phyloP scores from a whole-genome alignment of 2,113 vertebrate genomes.

The Regulus satrapa region DNA sequence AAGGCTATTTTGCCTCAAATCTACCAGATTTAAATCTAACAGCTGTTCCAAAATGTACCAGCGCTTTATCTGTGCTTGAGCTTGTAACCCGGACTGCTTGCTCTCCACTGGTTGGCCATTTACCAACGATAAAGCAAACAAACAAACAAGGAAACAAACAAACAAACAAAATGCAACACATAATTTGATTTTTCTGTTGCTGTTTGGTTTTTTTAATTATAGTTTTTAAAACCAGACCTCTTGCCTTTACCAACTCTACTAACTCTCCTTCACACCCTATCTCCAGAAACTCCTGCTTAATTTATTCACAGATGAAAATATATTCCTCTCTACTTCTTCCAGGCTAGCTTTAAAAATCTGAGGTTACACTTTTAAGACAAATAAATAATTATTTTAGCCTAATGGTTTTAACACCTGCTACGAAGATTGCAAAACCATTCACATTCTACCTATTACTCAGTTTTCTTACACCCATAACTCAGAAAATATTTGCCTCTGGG shows the following conservation, averaged over 20 bases:
- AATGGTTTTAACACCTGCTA: constrained; percentile 24
- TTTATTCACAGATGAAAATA: not conserved
- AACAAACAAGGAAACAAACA: not conserved
- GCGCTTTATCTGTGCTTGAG: not conserved
- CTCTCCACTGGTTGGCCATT: constrained; percentile 15
- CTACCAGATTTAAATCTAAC: not conserved
- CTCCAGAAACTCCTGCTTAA: not conserved
- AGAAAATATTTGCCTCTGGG: constrained; percentile 46
- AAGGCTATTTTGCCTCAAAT: not conserved
- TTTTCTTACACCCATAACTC: constrained; percentile 23
- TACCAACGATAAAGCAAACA: constrained; percentile 17
- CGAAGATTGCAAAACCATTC: constrained; percentile 39
- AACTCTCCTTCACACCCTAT: not conserved
- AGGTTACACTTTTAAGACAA: constrained; percentile 21
- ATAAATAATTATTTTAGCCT: constrained; percentile 48
- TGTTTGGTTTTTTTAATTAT: not conserved
- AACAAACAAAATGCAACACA: not conserved
- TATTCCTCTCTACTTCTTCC: not conserved
- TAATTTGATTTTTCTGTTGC: not conserved
- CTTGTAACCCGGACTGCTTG: not conserved
- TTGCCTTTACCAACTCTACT: not conserved
- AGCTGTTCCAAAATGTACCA: not conserved
- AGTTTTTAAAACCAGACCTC: not conserved
- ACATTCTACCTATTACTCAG: constrained; percentile 12
- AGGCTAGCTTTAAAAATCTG: constrained; percentile 8